Conservation (phyloP, 2,888 invertebrate species). For the Myopa tessellatipennis region DNA sequence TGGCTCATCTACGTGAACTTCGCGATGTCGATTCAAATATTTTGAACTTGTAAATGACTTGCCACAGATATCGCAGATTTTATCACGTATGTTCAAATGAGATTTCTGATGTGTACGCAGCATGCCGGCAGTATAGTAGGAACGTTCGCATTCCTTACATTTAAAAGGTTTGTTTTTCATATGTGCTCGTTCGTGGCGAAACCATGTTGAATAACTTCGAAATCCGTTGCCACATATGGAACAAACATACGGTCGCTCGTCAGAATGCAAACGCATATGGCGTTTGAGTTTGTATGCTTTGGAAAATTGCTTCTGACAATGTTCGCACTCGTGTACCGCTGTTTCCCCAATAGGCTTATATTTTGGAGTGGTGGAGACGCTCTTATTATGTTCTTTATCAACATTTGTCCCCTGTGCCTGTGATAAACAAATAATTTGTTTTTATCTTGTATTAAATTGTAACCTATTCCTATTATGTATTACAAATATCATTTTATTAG, state of each 20-base stretch:
- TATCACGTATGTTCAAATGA: constrained; percentile 46
- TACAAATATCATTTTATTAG: neutral
- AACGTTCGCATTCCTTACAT: constrained; percentile 32
- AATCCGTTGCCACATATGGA: constrained; percentile 33
- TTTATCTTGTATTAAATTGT: too few relatives aligned
- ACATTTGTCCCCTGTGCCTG: too few relatives aligned
- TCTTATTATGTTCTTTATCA: too few relatives aligned
- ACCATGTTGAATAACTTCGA: constrained; percentile 18
- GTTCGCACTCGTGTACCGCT: constrained; percentile 8
- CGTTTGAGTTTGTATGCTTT: constrained; percentile 18
- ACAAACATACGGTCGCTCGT: constrained; percentile 35
- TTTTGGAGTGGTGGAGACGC: too few relatives aligned
- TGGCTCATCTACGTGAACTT: constrained; percentile 6
- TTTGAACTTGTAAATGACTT: constrained; percentile 47
- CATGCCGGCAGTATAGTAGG: constrained; percentile 45
- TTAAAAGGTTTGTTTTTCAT: constrained; percentile 29
- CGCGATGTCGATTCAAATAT: constrained; percentile 47
- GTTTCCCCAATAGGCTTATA: too few relatives aligned
- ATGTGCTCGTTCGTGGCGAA: constrained; percentile 34
- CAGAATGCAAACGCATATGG: constrained; percentile 35
- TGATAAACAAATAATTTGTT: too few relatives aligned
- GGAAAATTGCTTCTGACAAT: constrained; percentile 33
- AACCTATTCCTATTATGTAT: too few relatives aligned
- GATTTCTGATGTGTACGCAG: constrained; percentile 47
- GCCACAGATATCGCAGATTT: constrained; percentile 48